Base-by-base conservation (phyloP, 2,113 vertebrate genomes). In the Cyprinodon tularosa region DNA sequence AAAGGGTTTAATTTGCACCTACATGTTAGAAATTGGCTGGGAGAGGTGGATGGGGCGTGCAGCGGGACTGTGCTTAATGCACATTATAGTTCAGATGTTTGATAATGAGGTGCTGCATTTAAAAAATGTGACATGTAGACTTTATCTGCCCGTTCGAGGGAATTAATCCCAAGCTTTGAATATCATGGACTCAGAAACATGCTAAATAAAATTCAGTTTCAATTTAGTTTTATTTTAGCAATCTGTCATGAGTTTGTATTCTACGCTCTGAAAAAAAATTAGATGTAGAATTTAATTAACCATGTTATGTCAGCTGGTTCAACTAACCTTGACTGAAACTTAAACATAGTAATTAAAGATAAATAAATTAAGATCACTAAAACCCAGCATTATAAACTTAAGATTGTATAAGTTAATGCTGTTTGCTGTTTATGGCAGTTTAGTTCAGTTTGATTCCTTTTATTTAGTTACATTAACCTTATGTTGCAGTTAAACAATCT, bases 131-230 rank as follows among this genome's bases (percentile, higher is more conserved):
- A 84, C 76, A 82, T 38, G 37, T 74, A 74, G 76, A 64, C 39
- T 76, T 61, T 67, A 62, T 75, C 80, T 61, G 62, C 80, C 64
- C 66, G 53, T 45, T 14, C 11, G 68, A 66, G 73, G 57, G 71
- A 89, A 86, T 81, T 74, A 76, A 68, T 80, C 62, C 84, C 77
- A n/a, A 17, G 44, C 29, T 66, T 80, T 85, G 76, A 66, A 68
- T 74, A 66, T 83, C 70, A 86, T 87, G 73, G 82, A 80, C 83
- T 81, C 69, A 57, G 57, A 87, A 76, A 69, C 62, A 17, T 76
- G 79, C 38, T 77, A 67, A 75, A 73, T 74, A 20, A 71, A 71
- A 72, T 42, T 77, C n/a, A 0, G 79, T 17, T 53, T 13, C 11
- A 6, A 13, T 38, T 13, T 11, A 11, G 7, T 11, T 71, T 68